Evolutionary conservation across 2,797 vertebrate genomes (phyloP).

Genomic region (Helicolenus hilgendorfi): DNA sequence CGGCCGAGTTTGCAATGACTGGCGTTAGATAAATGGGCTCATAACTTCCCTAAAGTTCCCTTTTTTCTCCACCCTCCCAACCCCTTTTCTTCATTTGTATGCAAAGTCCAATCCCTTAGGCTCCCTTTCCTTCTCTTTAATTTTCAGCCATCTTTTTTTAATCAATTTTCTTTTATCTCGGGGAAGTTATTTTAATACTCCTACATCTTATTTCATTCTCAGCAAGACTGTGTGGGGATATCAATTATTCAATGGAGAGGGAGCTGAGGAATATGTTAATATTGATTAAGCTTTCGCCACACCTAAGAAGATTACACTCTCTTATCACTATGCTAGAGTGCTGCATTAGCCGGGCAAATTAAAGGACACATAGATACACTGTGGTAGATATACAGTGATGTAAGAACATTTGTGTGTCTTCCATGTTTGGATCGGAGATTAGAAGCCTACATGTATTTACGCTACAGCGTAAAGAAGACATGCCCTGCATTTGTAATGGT

Average conservation of each 20-base stretch:
- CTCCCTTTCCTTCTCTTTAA: conserved; percentile 88
- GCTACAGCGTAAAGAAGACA: conserved; percentile 39
- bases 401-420: conserved; percentile 64
- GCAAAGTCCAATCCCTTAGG: conserved; percentile 88
- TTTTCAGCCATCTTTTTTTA: conserved; percentile 91
- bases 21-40: conserved; percentile 87
- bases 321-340: conserved; percentile 87
- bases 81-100: conserved; percentile 88
- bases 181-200: conserved; percentile 92
- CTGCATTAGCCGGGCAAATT: conserved; percentile 85
- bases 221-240: conserved; percentile 89
- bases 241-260: conserved; percentile 91
- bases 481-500: conserved; percentile 57
- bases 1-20: conserved; percentile 75
- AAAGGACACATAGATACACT: conserved; percentile 80
- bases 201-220: conserved; percentile 92
- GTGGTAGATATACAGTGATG: conserved; percentile 74
- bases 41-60: conserved; percentile 87
- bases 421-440: conserved; percentile 81
- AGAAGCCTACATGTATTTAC: conserved; percentile 69
- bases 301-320: conserved; percentile 90
- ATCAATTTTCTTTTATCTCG: conserved; percentile 92
- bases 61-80: conserved; percentile 69
- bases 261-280: conserved; percentile 91
- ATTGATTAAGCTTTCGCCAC: conserved; percentile 90